Conservation (phyloP, 2,113 vertebrate genomes). For the Tricholaema leucomelas region DNA sequence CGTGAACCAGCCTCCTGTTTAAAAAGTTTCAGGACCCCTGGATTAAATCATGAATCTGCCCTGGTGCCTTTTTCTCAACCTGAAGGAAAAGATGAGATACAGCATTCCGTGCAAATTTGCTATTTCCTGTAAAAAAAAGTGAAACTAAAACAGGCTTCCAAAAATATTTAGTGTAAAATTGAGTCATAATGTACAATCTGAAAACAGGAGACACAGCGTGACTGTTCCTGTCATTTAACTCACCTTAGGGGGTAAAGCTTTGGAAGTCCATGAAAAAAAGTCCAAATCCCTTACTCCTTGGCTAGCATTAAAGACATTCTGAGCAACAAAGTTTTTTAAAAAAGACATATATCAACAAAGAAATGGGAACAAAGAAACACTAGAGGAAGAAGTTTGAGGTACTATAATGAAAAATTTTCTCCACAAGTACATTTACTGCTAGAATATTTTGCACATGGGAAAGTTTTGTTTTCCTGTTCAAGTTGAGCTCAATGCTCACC, state of each 20-base stretch:
- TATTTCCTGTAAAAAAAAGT: conserved; percentile 3
- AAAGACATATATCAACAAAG: conserved; percentile 87
- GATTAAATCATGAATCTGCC: not conserved
- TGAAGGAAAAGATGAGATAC: not conserved
- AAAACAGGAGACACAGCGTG: conserved; percentile 66
- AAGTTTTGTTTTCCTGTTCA: conserved; percentile 31
- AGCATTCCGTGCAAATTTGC: not conserved
- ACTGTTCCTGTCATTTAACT: conserved; percentile 84
- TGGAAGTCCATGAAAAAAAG: conserved; percentile 95
- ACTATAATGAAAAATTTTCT: conserved; percentile 52
- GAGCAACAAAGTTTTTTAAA: conserved; percentile 92
- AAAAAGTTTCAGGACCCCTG: too few relatives aligned
- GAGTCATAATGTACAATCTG: conserved; percentile 48
- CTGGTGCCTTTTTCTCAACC: not conserved
- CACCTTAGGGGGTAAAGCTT: conserved; percentile 93
- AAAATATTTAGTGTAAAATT: not conserved
- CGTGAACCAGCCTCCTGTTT: too few relatives aligned
- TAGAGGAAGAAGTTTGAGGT: conserved; percentile 66
- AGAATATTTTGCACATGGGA: conserved; percentile 35
- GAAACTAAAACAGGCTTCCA: conserved; percentile 25
- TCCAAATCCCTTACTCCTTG: conserved; percentile 96
- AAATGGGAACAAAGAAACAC: conserved; percentile 74
- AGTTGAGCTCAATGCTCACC: conserved; percentile 56
- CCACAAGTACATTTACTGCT: conserved; percentile 11
- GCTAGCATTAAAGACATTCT: conserved; percentile 99